These are phyloP conservation scores for Alcedo quadribrachys DNA, from an alignment of 2,797 vertebrate genomes.

Conservation along the genomic window DNA sequence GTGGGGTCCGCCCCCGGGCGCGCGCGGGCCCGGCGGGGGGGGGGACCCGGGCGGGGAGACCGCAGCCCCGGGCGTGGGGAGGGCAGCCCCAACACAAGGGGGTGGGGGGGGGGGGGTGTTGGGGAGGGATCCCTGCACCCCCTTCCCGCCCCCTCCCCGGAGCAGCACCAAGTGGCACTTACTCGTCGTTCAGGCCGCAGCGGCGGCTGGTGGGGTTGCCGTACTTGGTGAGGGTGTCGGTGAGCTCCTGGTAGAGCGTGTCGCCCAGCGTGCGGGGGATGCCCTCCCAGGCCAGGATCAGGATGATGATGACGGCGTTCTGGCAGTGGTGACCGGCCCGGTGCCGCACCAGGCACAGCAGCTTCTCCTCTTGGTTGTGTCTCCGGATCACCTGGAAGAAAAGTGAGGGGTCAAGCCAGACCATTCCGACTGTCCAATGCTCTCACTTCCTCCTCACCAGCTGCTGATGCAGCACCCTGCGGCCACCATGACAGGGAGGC, in stretches of 20 bases:
- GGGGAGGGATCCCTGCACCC: accelerated
- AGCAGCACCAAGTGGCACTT: conserved; percentile 44
- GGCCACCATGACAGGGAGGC: not conserved
- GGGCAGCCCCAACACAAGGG: not conserved
- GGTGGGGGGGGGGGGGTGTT: too few species aligned
- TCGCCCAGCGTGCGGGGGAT: conserved; percentile 89
- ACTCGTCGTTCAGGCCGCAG: conserved; percentile 98
- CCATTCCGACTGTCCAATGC: not conserved
- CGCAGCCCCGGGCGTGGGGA: too few species aligned
- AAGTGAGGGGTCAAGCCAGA: not conserved
- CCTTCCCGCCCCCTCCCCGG: not conserved
- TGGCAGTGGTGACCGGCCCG: conserved; percentile 93
- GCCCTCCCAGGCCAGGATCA: conserved; percentile 98
- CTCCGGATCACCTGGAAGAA: conserved; percentile 90
- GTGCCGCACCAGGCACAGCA: conserved; percentile 94
- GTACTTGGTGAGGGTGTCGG: conserved; percentile 88
- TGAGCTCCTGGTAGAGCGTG: conserved; percentile 92
- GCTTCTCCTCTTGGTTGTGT: conserved; percentile 89
- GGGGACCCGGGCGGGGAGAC: too few species aligned
- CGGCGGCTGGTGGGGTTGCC: conserved; percentile 97
- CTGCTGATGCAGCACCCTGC: accelerated
- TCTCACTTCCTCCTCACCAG: not conserved
- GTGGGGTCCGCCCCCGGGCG: too few species aligned
- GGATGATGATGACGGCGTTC: conserved; percentile 93
- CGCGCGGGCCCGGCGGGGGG: too few species aligned